phyloP scores from a whole-genome alignment of 2,888 invertebrate genomes.

The Acholoe squamosa region DNA sequence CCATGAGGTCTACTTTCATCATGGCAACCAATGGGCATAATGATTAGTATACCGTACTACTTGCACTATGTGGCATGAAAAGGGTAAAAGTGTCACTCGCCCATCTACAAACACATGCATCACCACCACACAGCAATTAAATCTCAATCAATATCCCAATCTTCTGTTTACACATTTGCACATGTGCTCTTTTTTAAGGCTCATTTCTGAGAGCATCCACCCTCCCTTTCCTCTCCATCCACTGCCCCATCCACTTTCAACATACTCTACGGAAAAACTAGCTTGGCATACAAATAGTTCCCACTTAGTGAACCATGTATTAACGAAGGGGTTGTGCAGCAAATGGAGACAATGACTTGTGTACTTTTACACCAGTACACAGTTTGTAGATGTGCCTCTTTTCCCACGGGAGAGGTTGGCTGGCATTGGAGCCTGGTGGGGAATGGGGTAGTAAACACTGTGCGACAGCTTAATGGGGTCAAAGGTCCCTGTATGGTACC shows the following conservation, averaged over 20 bases:
- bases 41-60: too few species aligned
- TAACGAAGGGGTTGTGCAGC: slow-evolving; percentile 11
- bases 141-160: slow-evolving; percentile 33
- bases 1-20: too few species aligned
- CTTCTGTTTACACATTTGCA: neutral
- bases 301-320: neutral
- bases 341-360: neutral
- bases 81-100: too few species aligned
- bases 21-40: too few species aligned
- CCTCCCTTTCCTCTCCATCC: neutral
- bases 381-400: slow-evolving; percentile 12
- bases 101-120: too few species aligned
- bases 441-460: too few species aligned
- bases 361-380: neutral
- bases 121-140: neutral
- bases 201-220: neutral
- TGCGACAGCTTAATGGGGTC: too few species aligned
- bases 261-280: neutral
- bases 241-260: neutral
- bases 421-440: neutral
- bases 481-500: too few species aligned
- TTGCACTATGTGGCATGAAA: too few species aligned
- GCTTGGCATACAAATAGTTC: neutral
- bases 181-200: neutral
- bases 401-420: slow-evolving; percentile 12